A percentile compares a stretch with the other conserved stretches of the same genome.
phyloP scores from a whole-genome alignment of 2,888 invertebrate species.

The Sarcophaga subvicina region DNA sequence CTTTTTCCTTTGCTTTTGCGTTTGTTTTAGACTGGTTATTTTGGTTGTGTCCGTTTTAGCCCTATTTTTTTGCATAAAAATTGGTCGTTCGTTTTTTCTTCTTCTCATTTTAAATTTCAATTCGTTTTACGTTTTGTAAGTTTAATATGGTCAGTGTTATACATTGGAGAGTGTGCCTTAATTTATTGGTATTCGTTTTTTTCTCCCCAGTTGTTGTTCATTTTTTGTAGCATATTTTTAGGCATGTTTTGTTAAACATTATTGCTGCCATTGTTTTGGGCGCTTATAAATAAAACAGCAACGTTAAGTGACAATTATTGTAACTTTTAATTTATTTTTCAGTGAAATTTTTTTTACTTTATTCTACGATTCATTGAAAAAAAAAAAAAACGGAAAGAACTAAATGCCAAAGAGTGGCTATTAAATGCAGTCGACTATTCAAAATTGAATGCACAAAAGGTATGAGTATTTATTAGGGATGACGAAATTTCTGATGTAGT shows the following conservation, averaged over 20 bases:
- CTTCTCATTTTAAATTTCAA: neutral
- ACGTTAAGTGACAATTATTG: conserved; percentile 42
- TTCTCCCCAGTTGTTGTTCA: neutral
- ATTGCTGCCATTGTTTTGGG: conserved; percentile 1
- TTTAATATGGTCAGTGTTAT: conserved; percentile 25
- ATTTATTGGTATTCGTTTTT: neutral
- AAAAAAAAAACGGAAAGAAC: no score
- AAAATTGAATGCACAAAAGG: neutral
- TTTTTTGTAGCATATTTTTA: conserved; percentile 27
- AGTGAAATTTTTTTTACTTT: neutral
- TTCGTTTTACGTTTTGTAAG: neutral
- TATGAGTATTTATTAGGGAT: no score
- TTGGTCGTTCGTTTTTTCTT: neutral
- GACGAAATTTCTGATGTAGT: no score
- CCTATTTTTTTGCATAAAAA: no score
- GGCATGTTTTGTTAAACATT: conserved; percentile 1
- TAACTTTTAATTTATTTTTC: conserved; percentile 26
- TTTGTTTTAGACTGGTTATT: neutral
- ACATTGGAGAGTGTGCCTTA: neutral
- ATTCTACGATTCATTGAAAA: no score
- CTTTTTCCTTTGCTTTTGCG: neutral
- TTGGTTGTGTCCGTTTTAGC: no score
- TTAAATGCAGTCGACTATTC: neutral
- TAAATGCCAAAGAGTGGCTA: neutral
- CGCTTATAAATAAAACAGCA: neutral